Evolutionary conservation across 2,113 vertebrate species (phyloP), one percentile per base, ranked within the genome.

Genomic region (Bolborhynchus lineola): DNA sequence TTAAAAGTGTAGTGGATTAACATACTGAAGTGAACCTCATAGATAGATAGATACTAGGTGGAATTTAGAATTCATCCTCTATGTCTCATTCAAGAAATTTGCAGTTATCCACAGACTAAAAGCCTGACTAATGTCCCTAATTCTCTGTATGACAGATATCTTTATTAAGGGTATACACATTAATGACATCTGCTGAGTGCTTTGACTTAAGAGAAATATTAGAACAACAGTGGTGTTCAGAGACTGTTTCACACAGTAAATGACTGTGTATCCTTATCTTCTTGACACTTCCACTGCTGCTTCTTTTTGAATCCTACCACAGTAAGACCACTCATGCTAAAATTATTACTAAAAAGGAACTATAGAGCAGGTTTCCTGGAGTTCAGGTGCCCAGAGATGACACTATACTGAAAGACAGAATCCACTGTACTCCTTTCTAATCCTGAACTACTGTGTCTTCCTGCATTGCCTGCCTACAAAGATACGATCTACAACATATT

Each of bases 61-160:
- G 55, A 92, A 92, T 78, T 52, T 24, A 53, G 41, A 86, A 89
- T 79, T 70, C 60, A 78, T 41, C 26, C 49, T 46, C 47, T 35
- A 23, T 18, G 23, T 78, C 49, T 94, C 62, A 69, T 59, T 77
- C 69, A 92, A 75, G 57, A 86, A 95, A 79, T 13, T 20, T 86
- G 42, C 44, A 72, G 57, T 68, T 86, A 88, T 76, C 57, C 71
- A 52, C 2, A 4, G 55, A 85, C 77, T 82, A 82, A 88, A 94
- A 82, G 80, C 88, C 75, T 94, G 93, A 94, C 37, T 90, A 92
- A 96, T 78, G 79, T 95, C 90, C 82, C 74, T 92, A 95, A 91
- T 94, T 86, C 68, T 55, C 9, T 6, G 2, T 68, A 74, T 64
- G 69, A 91, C 83, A 86, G 82, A 24, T 86, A 89, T n/a, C 68